A percentile compares a stretch with the other conserved stretches of the same genome.
These are phyloP conservation scores for Ganaspis sp. DNA, from an alignment of 1,140 invertebrate species.

Conservation along the genomic window DNA sequence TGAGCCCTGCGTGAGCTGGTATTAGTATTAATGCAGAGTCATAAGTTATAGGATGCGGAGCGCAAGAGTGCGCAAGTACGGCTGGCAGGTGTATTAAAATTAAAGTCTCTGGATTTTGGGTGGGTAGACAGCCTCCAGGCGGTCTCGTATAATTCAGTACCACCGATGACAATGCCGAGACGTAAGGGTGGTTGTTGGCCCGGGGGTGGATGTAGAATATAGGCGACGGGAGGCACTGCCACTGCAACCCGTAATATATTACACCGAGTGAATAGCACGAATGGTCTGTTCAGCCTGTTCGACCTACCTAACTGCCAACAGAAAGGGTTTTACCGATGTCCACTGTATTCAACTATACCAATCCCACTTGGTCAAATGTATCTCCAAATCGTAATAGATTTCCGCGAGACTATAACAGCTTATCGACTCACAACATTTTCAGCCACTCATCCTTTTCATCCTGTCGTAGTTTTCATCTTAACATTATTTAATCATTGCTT, in stretches of 20 bases:
- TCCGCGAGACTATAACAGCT: slow-evolving; percentile 46
- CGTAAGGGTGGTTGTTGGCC: slow-evolving; percentile 44
- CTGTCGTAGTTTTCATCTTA: too few species aligned
- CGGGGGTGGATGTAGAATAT: slow-evolving; percentile 37
- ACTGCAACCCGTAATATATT: slow-evolving; percentile 45
- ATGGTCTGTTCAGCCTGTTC: slow-evolving; percentile 40
- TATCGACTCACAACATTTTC: not conserved
- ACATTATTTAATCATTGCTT: too few species aligned
- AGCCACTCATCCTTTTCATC: not conserved
- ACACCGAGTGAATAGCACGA: slow-evolving; percentile 49
- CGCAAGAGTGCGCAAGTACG: slow-evolving; percentile 20
- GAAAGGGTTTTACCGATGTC: slow-evolving; percentile 7
- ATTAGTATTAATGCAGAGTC: slow-evolving; percentile 9
- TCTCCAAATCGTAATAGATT: slow-evolving; percentile 62
- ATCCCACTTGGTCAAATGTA: slow-evolving; percentile 59
- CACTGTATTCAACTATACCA: slow-evolving; percentile 36
- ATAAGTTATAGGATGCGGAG: slow-evolving; percentile 16
- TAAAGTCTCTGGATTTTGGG: slow-evolving; percentile 47
- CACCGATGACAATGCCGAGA: slow-evolving; percentile 56
- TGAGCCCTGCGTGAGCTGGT: not conserved
- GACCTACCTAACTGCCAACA: slow-evolving; percentile 33
- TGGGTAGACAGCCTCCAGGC: slow-evolving; percentile 40
- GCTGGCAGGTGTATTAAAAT: slow-evolving; percentile 52
- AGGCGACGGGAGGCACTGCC: slow-evolving; percentile 35
- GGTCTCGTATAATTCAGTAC: slow-evolving; percentile 57